Conservation (phyloP, 1,140 invertebrate genomes). For the Heterodera schachtii region DNA sequence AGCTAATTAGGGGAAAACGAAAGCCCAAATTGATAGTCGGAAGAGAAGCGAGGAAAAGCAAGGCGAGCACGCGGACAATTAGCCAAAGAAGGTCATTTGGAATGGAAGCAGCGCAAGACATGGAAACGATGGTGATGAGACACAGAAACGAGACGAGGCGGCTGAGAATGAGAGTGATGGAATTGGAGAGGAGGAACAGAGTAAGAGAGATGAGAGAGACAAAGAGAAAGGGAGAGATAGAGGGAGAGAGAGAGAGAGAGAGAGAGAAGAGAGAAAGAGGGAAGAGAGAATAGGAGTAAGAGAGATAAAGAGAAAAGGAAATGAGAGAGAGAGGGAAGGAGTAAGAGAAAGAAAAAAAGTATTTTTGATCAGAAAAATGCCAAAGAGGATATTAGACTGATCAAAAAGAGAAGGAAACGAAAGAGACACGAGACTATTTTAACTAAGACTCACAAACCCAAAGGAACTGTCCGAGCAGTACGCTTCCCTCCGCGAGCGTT, state of each 20-base stretch:
- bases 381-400: no score
- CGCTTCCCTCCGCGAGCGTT: slow-evolving; percentile 31
- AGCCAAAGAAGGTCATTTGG: neutral
- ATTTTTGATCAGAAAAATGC: no score
- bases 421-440: no score
- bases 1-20: no score
- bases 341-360: no score
- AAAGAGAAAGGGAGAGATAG: slow-evolving; percentile 2
- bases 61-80: slow-evolving; percentile 6
- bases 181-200: slow-evolving; percentile 36
- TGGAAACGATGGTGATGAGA: slow-evolving; percentile 31
- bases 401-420: no score
- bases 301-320: no score
- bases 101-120: neutral
- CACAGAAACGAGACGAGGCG: slow-evolving; percentile 42
- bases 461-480: slow-evolving; percentile 39
- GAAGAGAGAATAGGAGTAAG: no score
- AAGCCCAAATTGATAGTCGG: no score
- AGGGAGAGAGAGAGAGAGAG: no score
- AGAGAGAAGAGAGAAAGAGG: no score
- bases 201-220: slow-evolving; percentile 22
- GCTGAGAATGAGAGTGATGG: slow-evolving; percentile 32
- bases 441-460: neutral
- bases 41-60: slow-evolving; percentile 35
- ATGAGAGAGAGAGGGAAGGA: no score